phyloP scores from a whole-genome alignment of 2,888 invertebrate genomes.

The Cryptocephalus primarius region DNA sequence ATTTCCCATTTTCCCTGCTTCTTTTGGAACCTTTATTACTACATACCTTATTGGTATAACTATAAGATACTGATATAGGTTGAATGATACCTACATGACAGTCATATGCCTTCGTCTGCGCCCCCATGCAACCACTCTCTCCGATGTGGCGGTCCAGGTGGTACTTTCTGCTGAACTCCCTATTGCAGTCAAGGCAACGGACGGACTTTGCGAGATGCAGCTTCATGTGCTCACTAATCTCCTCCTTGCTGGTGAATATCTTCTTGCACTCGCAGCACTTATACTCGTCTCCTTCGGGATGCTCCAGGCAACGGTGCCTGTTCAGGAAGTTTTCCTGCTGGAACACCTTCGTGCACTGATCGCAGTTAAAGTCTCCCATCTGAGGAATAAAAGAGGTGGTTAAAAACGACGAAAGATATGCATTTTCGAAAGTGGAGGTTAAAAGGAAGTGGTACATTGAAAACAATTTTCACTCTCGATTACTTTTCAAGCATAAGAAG shows the following conservation, averaged over 20 bases:
- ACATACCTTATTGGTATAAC: neutral
- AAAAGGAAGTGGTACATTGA: too few relatives aligned
- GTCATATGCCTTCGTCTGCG: conserved; percentile 40
- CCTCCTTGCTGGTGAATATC: conserved; percentile 50
- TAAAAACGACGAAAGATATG: neutral
- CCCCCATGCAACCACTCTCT: conserved; percentile 58
- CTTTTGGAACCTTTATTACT: too few relatives aligned
- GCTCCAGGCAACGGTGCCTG: conserved; percentile 57
- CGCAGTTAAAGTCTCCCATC: conserved; percentile 45
- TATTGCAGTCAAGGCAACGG: conserved; percentile 56
- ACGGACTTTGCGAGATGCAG: conserved; percentile 53
- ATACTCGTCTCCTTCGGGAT: conserved; percentile 49
- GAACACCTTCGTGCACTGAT: conserved; percentile 61
- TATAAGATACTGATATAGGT: too few relatives aligned
- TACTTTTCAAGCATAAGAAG: too few relatives aligned
- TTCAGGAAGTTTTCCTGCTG: conserved; percentile 54
- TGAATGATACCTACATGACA: conserved; percentile 43
- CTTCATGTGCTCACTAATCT: conserved; percentile 55
- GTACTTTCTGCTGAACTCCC: conserved; percentile 63
- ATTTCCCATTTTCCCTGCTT: too few relatives aligned
- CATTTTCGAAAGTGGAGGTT: neutral
- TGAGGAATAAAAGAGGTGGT: conserved; percentile 15
- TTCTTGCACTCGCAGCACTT: conserved; percentile 57
- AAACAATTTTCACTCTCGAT: too few relatives aligned
- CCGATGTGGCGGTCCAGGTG: conserved; percentile 61